Evolutionary conservation across 2,888 invertebrate genomes (phyloP), one percentile per base, ranked within the genome.

Genomic region (Eupithecia tripunctaria): DNA sequence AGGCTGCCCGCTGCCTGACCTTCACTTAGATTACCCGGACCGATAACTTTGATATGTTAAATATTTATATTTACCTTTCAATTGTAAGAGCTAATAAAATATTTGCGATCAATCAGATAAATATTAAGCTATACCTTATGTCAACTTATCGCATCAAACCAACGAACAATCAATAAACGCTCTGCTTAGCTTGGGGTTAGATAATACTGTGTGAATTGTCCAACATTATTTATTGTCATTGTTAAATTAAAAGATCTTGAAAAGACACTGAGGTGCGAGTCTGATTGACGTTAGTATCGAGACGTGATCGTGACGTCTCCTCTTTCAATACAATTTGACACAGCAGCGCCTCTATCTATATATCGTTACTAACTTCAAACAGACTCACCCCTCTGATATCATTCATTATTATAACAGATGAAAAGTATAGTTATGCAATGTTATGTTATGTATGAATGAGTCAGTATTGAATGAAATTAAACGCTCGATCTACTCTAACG

Each of bases 1-100:
- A 56, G 56, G 56, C 29, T 60, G 62, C 36, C 56, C 62, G 14
- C 38, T 38, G 64, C 63, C 63, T 69, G 71, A 69, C 67, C 71
- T 74, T 66, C 51, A n/a, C 29, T 27, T 66, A 71, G 74, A 71
- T 74, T 67, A 68, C 51, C 51, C 29, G 14, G 7, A 15, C 66
- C 27, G 71, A 74, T 71, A 67, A 71, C 71, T 66, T 70, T 68
- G 56, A 59, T 65, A 65, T 70, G 67, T 56, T 59, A 59, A 60
- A 63, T 36, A 25, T 70, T 60, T 70, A 47, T 32, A 47, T 71
- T 41, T 41, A 21, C 10, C n/a, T 43, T 59, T 63, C 67, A 51
- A 72, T 67, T 64, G 32, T 41, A 21, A 67, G 56, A 29, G 47
- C 56, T 56, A 56, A 12, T 56, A 25, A 25, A 56, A 56, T 56